phyloP scores from a whole-genome alignment of 1,140 invertebrate genomes.

The Rhopalosiphum maidis region DNA sequence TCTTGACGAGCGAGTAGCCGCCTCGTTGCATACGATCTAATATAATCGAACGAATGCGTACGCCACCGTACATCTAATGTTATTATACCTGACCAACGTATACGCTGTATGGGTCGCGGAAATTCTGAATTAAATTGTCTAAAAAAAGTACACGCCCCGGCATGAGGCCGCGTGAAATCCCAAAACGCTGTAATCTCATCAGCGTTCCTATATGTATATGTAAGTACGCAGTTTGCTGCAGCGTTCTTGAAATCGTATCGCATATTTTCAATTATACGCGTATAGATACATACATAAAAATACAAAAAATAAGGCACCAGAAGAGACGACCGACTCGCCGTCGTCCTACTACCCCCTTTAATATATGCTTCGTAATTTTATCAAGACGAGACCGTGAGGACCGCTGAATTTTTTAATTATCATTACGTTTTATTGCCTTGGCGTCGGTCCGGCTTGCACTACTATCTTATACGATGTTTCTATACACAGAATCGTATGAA shows the following conservation, averaged over 20 bases:
- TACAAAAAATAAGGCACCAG: neutral
- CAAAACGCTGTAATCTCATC: no score
- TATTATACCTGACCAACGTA: no score
- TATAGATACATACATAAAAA: no score
- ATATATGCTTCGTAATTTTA: neutral
- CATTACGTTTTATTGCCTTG: neutral
- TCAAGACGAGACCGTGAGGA: neutral
- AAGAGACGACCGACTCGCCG: neutral
- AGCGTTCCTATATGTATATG: no score
- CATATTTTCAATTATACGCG: neutral
- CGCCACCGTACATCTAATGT: no score
- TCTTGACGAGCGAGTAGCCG: neutral
- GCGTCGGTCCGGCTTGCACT: no score
- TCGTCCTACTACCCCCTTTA: neutral
- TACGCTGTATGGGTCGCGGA: no score
- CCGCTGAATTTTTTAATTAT: neutral
- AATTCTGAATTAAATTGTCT: no score
- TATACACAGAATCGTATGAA: neutral
- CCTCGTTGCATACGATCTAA: neutral
- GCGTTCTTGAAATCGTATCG: neutral
- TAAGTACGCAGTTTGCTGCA: neutral
- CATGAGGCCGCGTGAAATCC: no score
- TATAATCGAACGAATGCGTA: neutral
- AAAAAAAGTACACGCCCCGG: no score
- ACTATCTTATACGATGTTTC: neutral